Conservation (phyloP, 2,888 invertebrate species). For the Drosophila limbata region DNA sequence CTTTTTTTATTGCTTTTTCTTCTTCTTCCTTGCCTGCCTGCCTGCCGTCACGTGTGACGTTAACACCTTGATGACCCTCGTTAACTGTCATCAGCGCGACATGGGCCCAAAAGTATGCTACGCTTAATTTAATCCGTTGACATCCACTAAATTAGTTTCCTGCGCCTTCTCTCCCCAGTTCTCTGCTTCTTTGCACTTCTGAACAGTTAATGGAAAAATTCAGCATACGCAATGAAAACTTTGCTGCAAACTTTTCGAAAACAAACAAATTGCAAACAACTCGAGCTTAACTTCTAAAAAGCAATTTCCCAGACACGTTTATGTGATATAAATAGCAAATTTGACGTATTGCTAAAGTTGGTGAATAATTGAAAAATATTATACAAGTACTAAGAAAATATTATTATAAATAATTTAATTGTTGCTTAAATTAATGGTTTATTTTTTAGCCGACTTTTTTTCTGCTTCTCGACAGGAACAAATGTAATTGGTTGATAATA, state of each 20-base stretch:
- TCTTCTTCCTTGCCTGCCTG: background rate
- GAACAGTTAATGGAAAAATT: constrained; percentile 11
- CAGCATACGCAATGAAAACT: constrained; percentile 7
- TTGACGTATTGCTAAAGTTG: constrained; percentile 5
- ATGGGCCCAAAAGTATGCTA: constrained; percentile 27
- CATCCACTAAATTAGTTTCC: constrained; percentile 28
- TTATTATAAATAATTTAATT: constrained; percentile 1
- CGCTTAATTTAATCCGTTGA: constrained; percentile 33
- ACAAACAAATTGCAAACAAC: constrained; percentile 27
- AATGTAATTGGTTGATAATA: background rate
- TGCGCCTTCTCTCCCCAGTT: background rate
- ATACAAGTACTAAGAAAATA: background rate
- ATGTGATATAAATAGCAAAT: constrained; percentile 8
- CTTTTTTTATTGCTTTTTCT: background rate
- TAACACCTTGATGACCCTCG: constrained; percentile 34
- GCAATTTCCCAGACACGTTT: constrained; percentile 19
- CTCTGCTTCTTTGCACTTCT: background rate
- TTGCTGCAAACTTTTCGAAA: constrained; percentile 17
- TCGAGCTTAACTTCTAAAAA: constrained; percentile 9
- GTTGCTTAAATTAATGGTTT: background rate
- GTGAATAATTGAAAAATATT: background rate
- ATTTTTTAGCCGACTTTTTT: background rate
- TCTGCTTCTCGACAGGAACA: background rate
- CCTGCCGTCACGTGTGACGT: constrained; percentile 8
- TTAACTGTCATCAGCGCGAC: constrained; percentile 27